Evolutionary conservation across 1,140 invertebrate species (phyloP), one percentile per base, ranked within the genome.

Genomic region (Tetranychus cinnabarinus): DNA sequence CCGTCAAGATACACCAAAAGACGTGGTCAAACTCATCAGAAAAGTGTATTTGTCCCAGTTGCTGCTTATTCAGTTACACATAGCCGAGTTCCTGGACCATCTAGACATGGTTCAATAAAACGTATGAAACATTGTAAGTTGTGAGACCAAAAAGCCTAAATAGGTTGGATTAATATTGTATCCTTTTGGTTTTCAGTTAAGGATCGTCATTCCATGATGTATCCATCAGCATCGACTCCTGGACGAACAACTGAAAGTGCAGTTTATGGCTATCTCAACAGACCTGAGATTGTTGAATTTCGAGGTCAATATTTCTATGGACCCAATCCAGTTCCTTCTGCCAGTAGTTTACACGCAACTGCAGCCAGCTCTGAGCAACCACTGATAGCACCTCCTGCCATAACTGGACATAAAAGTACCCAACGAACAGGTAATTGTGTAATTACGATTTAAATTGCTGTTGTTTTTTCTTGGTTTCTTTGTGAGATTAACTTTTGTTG

Each of bases 261-360:
- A 6, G 63, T 64, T 31, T 64, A 64, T 56, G 63, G 63, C 2
- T 64, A 64, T 35, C 36, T 64, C 31, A 58, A 61, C 8, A 57
- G 42, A 35, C 63, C 63, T 31, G 63, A 64, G 50, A 47, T 64
- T 10, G 61, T 64, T 36, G 63, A 64, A 33, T 64, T 64, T 59
- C 54, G 56, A 7, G 63, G 63, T 31, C 63, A 64, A 61, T 64
- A 64, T 54, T 64, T 63, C 36, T 64, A 64, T 55, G 63, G 63
- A 46, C 39, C 36, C 3, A 63, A 62, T 34, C 58, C 47, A 39
- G 39, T 48, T 13, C 23, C 37, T 31, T 13, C 46, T 7, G 13
- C 58, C 37, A 35, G 46, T 4, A 37, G 12, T 5, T n/a, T 34
- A 31, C 58, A 46, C 7, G 12, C 58, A 2, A 31, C 58, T 2